These are phyloP conservation scores for Antrozous pallidus DNA, from an alignment of 2,797 vertebrate genomes.

Conservation along the genomic window DNA sequence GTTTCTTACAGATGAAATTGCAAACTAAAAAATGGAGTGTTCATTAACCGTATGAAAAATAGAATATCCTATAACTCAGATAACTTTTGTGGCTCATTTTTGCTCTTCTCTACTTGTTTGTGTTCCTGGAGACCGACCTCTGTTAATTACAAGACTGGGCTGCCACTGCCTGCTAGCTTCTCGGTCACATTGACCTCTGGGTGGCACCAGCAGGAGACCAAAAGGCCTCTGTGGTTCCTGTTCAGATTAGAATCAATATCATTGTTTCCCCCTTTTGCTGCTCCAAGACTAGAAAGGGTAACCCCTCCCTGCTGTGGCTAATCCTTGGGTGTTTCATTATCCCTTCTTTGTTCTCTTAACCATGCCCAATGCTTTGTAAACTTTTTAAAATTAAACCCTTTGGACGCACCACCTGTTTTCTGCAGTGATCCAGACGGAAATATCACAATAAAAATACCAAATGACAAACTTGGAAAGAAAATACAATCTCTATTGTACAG, in stretches of 20 bases:
- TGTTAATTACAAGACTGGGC: background rate
- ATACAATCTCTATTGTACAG: background rate
- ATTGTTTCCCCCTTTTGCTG: background rate
- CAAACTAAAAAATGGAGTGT: background rate
- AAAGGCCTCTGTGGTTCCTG: background rate
- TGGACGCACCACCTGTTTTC: constrained; percentile 57
- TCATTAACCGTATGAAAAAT: background rate
- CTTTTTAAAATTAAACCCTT: constrained; percentile 43
- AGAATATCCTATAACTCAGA: background rate
- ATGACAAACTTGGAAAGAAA: constrained; percentile 15
- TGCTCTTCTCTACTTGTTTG: background rate
- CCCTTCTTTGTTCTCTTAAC: background rate
- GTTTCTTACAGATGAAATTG: background rate
- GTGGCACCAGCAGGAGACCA: background rate
- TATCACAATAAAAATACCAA: constrained; percentile 33
- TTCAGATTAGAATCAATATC: background rate
- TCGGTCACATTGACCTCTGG: background rate
- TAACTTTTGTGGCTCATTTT: background rate
- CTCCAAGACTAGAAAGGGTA: background rate
- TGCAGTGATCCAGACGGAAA: background rate
- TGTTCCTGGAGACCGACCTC: background rate
- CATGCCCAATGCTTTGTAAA: constrained; percentile 17
- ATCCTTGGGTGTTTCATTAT: constrained; percentile 73
- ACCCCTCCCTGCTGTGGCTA: constrained; percentile 17
- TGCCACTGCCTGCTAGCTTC: background rate